Conservation (phyloP, 2,888 invertebrate species). For the Drosophila ezoana region DNA sequence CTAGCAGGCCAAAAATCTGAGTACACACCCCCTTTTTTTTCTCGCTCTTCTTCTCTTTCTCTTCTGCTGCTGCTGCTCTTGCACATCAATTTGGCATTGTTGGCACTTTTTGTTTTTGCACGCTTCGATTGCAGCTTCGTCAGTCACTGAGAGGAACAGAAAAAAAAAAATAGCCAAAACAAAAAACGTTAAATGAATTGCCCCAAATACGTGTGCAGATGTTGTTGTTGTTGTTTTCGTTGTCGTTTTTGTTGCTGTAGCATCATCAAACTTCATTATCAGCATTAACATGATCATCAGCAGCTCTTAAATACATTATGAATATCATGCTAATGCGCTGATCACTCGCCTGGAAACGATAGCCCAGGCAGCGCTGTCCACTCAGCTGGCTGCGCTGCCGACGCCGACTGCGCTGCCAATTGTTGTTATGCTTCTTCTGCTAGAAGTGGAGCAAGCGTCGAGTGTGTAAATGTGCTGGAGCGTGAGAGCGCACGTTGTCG, state of each 20-base stretch:
- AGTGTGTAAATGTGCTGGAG: slow-evolving; percentile 27
- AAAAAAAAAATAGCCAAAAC: slow-evolving; percentile 28
- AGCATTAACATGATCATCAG: slow-evolving; percentile 44
- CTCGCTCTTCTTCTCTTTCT: slow-evolving; percentile 6
- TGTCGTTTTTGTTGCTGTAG: slow-evolving; percentile 24
- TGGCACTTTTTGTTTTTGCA: slow-evolving; percentile 48
- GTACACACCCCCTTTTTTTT: slow-evolving; percentile 42
- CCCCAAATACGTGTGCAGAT: slow-evolving; percentile 66
- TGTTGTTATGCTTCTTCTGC: slow-evolving; percentile 17
- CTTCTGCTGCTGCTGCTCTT: slow-evolving; percentile 22
- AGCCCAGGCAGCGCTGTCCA: slow-evolving; percentile 38
- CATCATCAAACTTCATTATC: slow-evolving; percentile 42
- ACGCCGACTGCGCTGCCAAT: slow-evolving; percentile 29
- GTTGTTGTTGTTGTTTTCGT: slow-evolving; percentile 29
- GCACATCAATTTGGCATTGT: slow-evolving; percentile 51
- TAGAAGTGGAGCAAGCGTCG: slow-evolving; percentile 61
- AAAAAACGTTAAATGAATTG: slow-evolving; percentile 72
- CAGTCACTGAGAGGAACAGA: slow-evolving; percentile 49
- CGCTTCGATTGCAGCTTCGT: slow-evolving; percentile 67
- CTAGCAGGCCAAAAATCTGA: slow-evolving; percentile 44
- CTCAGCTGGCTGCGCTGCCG: slow-evolving; percentile 25
- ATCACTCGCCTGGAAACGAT: slow-evolving; percentile 71
- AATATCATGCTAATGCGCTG: slow-evolving; percentile 69
- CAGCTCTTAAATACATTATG: slow-evolving; percentile 27
- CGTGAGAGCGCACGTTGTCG: slow-evolving; percentile 29